Evolutionary conservation across 2,113 vertebrate genomes (phyloP), one percentile per base, ranked within the genome.

Genomic region (Xerus inauris): DNA sequence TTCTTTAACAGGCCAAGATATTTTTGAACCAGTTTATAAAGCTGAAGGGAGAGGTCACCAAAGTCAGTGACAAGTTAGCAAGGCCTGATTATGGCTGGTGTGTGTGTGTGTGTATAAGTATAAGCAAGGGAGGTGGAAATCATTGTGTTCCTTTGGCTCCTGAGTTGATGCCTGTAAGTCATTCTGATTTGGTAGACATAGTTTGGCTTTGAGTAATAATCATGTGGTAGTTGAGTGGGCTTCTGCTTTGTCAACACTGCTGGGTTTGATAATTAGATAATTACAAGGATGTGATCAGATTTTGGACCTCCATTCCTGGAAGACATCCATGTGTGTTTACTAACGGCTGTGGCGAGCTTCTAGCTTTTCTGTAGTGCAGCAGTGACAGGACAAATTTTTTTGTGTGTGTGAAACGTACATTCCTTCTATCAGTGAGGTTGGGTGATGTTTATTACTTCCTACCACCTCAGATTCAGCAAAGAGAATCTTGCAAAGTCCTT

Each of bases 191-290:
- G 75, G 9, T 28, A 38, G 51, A 57, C 20, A 4, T 64, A 22
- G 32, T 96, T 51, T 92, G 76, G 57, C 40, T 89, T 24, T 59
- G 84, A 93, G 77, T 92, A 69, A 73, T 76, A 67, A 26, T 87
- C 45, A 62, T 20, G 14, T 72, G 57, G 79, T 90, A 89, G 40
- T 73, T 95, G 38, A 86, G 13, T 76, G 49, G 47, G 13, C 26
- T 96, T 3, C 54, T 57, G 45, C 91, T 89, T 96, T 98, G 75
- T 94, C 95, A 89, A 65, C 59, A 92, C 71, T 97, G 84, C 30
- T 83, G 30, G 14, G 73, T 96, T 96, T 97, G 86, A 72, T 96
- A 96, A 87, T 93, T 96, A 69, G 13, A 19, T 97, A 97, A 94
- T 97, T 98, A 65, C 0, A 91, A 57, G 32, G 35, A 96, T 94